Base-by-base conservation (phyloP, 2,113 vertebrate genomes). In the Hepsetus odoe region DNA sequence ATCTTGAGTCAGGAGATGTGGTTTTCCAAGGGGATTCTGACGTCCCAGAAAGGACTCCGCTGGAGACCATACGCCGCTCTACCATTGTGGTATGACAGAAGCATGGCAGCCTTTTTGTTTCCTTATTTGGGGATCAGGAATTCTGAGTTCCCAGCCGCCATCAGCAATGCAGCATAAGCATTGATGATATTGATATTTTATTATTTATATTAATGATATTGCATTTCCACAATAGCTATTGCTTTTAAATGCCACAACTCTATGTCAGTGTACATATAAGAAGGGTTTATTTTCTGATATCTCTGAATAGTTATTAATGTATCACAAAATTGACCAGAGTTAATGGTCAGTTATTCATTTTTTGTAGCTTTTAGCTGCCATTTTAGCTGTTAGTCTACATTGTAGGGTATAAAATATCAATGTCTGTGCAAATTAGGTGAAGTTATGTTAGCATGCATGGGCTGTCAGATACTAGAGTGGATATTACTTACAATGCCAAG, bases 1-100 rank as follows among this genome's bases (percentile, higher is more conserved):
- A 97, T 79, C 82, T 93, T 84, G 90, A 97, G 75, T 93, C 94
- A 0, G 95, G 92, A 73, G 94, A 96, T 68, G 91, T 93, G 81
- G 86, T 92, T 75, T 93, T 94, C 86, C 90, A 89, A 0, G 94
- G 90, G 76, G 94, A 94, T 38, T 44, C 79, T 7, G 90, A 91
- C 55, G 92, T 93, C 72, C 83, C 85, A 46, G 91, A 92, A n/a
- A 72, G 69, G 83, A 69, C 75, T 8, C 53, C 76, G 9, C 24
- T 53, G 0, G 84, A 71, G n/a, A 75, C 72, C 32, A 84, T 77
- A 69, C 82, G 78, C 22, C 71, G 2, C 22, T 58, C 80, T 0
- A 44, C 51, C 55, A 78, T 90, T n/a, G 2, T 14, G 86, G 92
- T 93, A 83, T 83, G 85, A 72, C 66, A 33, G 16, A 40, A 26